These are phyloP conservation scores for Plestiodon gilberti DNA, from an alignment of 2,113 vertebrate species.

Conservation along the genomic window DNA sequence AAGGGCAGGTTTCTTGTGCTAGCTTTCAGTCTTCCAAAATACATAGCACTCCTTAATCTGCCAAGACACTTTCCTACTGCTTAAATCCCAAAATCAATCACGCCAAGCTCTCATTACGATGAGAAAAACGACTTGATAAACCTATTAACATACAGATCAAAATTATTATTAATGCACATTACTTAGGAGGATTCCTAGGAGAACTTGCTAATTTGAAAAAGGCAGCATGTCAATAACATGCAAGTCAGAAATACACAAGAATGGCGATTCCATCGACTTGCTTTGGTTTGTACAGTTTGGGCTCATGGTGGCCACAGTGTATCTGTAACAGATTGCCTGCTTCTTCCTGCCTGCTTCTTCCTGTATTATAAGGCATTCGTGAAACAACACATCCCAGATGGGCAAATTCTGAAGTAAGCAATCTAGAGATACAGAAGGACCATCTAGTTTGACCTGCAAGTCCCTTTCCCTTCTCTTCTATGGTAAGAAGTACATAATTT, in stretches of 20 bases:
- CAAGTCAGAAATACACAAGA: neutral
- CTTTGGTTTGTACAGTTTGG: neutral
- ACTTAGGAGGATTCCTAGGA: neutral
- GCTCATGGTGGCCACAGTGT: too few species aligned
- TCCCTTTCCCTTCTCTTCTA: neutral
- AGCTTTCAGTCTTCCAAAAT: slow-evolving; percentile 18
- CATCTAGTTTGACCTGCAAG: neutral
- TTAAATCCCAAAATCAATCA: neutral
- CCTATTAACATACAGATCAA: neutral
- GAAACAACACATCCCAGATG: neutral
- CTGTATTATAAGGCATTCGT: neutral
- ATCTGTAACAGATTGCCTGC: neutral
- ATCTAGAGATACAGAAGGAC: neutral
- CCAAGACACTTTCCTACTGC: neutral
- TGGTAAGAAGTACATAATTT: neutral
- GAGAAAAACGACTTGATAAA: neutral
- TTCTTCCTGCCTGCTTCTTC: neutral
- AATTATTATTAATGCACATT: neutral
- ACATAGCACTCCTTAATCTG: neutral
- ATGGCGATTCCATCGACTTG: neutral
- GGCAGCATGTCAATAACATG: neutral
- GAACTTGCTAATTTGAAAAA: slow-evolving; percentile 8
- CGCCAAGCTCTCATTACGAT: neutral
- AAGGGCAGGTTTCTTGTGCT: neutral
- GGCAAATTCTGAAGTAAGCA: neutral